Conservation (phyloP, 2,797 vertebrate genomes). For the Emys orbicularis region DNA sequence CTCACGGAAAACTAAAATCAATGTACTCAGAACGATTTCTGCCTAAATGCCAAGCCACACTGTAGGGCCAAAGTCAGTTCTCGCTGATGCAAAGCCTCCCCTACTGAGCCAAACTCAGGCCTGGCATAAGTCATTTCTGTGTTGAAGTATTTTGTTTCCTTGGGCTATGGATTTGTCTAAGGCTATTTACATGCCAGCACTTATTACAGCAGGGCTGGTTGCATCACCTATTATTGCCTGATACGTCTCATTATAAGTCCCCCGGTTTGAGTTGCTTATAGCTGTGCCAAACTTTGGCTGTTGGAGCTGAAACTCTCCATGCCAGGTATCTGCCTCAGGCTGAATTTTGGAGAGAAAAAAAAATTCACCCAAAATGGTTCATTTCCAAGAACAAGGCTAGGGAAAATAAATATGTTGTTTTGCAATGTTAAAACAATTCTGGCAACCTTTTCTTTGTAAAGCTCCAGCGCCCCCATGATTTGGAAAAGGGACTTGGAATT, state of each 20-base stretch:
- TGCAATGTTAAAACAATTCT: neutral
- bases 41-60: neutral
- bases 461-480: neutral
- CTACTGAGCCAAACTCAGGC: constrained; percentile 40
- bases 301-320: constrained; percentile 61
- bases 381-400: neutral
- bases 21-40: neutral
- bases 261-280: constrained; percentile 69
- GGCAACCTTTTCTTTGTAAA: neutral
- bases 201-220: constrained; percentile 76
- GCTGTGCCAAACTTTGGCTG: constrained; percentile 62
- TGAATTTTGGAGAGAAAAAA: neutral
- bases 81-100: neutral
- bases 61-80: constrained; percentile 6
- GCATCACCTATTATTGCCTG: constrained; percentile 72
- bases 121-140: constrained; percentile 39
- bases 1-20: neutral
- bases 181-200: constrained; percentile 66
- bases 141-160: constrained; percentile 67
- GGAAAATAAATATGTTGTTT: neutral
- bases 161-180: constrained; percentile 62
- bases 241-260: constrained; percentile 73
- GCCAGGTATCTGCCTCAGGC: constrained; percentile 18
- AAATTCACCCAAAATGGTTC: constrained; percentile 26
- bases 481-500: neutral